phyloP scores from a whole-genome alignment of 2,797 vertebrate genomes.

The Loriculus beryllinus region DNA sequence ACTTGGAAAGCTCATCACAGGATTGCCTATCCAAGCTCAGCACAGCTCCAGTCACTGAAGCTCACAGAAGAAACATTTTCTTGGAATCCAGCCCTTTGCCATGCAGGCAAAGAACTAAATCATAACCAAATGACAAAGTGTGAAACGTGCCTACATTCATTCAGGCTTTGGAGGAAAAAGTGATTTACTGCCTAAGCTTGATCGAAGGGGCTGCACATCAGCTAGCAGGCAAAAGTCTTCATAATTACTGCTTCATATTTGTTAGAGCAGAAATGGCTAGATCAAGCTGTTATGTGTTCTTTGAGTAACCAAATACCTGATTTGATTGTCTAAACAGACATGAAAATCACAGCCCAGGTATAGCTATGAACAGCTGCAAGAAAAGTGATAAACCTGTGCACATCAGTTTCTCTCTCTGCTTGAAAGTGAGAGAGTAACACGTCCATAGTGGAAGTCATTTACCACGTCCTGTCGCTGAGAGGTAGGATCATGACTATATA shows the following conservation, averaged over 20 bases:
- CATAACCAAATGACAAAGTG: neutral
- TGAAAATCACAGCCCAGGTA: neutral
- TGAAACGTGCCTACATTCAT: neutral
- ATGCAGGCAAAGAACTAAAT: neutral
- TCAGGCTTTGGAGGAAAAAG: neutral
- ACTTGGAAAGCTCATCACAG: neutral
- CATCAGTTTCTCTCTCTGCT: neutral
- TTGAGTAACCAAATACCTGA: neutral
- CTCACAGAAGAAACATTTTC: neutral
- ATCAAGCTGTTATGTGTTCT: neutral
- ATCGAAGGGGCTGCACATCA: neutral
- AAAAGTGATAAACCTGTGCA: neutral
- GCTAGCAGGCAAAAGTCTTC: neutral
- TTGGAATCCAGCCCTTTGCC: neutral
- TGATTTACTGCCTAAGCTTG: neutral
- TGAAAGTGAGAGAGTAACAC: neutral
- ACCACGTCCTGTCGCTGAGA: neutral
- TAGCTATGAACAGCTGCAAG: neutral
- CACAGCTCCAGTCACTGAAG: neutral
- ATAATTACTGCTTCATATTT: neutral
- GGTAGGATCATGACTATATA: neutral
- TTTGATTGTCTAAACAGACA: neutral
- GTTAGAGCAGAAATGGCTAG: neutral
- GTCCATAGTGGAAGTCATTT: neutral
- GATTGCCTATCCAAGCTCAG: neutral